Evolutionary conservation across 2,113 vertebrate species (phyloP).

Genomic region (Ctenomys sociabilis): DNA sequence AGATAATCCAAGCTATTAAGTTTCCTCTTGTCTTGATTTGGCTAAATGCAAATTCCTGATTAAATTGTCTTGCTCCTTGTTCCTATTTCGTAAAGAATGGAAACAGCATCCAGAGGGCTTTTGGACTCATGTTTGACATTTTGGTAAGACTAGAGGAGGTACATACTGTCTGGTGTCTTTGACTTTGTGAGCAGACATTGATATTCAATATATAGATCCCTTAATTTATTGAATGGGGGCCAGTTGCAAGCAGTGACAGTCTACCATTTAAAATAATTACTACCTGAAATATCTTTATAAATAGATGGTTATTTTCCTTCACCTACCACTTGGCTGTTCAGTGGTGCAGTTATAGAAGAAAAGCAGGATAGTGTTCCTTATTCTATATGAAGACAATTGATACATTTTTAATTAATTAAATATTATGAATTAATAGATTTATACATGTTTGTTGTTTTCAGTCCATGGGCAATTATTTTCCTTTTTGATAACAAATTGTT

Average conservation of each 20-base stretch:
- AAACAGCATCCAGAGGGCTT: not conserved
- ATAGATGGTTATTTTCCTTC: not conserved
- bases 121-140: not conserved
- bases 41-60: not conserved
- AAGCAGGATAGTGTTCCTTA: not conserved
- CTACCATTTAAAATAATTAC: not conserved
- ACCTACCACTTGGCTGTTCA: not conserved
- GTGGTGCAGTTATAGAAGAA: not conserved
- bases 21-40: slow-evolving; percentile 43
- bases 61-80: not conserved
- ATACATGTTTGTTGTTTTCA: slow-evolving; percentile 7
- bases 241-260: not conserved
- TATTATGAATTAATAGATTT: not conserved
- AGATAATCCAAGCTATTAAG: not conserved
- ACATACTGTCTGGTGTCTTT: not conserved
- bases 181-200: slow-evolving; percentile 18
- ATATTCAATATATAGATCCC: not conserved
- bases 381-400: not conserved
- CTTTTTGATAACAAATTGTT: not conserved
- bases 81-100: slow-evolving; percentile 18
- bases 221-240: not conserved
- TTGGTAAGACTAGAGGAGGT: not conserved
- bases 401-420: slow-evolving; percentile 21
- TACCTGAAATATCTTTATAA: slow-evolving; percentile 8
- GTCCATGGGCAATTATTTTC: not conserved